phyloP scores from a whole-genome alignment of 2,113 vertebrate genomes.

The Lophotis ruficrista region DNA sequence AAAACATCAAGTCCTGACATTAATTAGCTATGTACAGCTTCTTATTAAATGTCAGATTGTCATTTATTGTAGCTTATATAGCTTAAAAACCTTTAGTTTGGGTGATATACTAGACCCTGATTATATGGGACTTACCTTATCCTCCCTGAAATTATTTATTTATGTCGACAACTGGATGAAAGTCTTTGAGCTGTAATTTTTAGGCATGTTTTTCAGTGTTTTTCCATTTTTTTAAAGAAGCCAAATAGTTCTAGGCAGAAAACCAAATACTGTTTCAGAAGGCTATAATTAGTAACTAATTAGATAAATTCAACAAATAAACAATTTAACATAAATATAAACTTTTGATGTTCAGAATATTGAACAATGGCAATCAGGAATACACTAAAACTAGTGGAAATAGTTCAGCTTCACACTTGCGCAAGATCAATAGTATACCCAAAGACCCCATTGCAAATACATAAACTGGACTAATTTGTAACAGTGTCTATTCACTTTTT shows the following conservation, averaged over 20 bases:
- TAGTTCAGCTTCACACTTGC: not conserved
- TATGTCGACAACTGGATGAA: not conserved
- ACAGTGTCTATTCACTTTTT: not conserved
- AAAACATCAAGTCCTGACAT: not conserved
- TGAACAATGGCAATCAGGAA: not conserved
- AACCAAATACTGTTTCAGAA: not conserved
- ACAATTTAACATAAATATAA: not conserved
- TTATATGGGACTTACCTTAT: not conserved
- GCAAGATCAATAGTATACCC: not conserved
- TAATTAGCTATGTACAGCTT: constrained; percentile 44
- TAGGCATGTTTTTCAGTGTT: not conserved
- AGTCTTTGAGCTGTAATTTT: not conserved
- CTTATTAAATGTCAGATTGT: constrained; percentile 7
- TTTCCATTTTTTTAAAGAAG: not conserved
- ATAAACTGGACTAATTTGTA: not conserved
- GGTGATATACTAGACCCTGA: not conserved
- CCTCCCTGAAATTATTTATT: not conserved
- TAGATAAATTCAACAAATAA: not conserved
- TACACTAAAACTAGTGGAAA: not conserved
- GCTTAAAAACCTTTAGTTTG: not conserved
- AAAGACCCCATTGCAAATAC: not conserved
- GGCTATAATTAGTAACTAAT: not conserved
- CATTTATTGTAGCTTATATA: not conserved
- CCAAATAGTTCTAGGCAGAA: not conserved
- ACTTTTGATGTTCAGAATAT: not conserved